phyloP scores from a whole-genome alignment of 2,888 invertebrate species.

The Ecdyonurus torrentis region DNA sequence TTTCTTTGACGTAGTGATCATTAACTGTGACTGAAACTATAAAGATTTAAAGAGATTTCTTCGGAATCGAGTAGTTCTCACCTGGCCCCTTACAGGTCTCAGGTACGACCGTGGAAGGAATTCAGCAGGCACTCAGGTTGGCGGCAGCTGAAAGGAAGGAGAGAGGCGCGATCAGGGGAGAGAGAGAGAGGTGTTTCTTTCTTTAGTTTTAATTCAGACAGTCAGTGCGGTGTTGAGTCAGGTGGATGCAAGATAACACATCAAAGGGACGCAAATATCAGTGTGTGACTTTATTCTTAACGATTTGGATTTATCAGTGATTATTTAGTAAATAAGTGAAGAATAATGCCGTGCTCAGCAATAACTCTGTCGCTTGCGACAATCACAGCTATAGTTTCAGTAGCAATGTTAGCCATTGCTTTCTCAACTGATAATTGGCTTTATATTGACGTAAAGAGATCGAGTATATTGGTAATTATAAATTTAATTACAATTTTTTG shows the following conservation, averaged over 20 bases:
- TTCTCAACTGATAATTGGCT: conserved; percentile 96
- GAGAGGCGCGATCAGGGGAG: conserved; percentile 6
- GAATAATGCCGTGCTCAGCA: conserved; percentile 81
- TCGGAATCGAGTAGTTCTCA: background rate
- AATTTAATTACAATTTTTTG: background rate
- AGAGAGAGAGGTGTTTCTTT: conserved; percentile 2
- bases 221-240: background rate
- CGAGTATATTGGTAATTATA: conserved; percentile 61
- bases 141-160: background rate
- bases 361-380: conserved; percentile 89
- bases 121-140: background rate
- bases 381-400: conserved; percentile 87
- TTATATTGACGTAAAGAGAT: conserved; percentile 79
- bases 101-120: background rate
- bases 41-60: too few relatives aligned
- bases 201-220: too few relatives aligned
- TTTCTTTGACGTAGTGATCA: too few relatives aligned
- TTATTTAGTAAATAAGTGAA: background rate
- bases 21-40: too few relatives aligned
- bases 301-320: background rate
- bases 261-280: too few relatives aligned
- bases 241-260: too few relatives aligned
- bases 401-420: conserved; percentile 82
- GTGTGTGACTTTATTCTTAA: too few relatives aligned
- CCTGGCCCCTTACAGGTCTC: background rate